Conservation (phyloP, 1,140 invertebrate genomes). For the Ridgeia piscesae region DNA sequence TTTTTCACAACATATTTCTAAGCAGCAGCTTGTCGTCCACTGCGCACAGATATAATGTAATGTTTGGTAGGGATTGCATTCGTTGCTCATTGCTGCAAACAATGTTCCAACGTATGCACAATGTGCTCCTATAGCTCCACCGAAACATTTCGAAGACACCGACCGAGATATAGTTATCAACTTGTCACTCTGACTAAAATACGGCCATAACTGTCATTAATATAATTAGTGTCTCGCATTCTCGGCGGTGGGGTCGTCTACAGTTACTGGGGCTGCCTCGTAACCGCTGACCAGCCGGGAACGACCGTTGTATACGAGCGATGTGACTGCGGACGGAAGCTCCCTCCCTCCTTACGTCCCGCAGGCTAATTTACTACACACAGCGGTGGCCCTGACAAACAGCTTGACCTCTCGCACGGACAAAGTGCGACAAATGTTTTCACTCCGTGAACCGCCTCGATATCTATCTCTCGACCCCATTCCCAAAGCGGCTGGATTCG, state of each 20-base stretch:
- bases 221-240: not conserved
- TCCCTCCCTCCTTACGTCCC: not conserved
- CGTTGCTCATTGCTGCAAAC: too few species aligned
- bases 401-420: not conserved
- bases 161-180: not conserved
- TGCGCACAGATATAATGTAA: too few species aligned
- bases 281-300: not conserved
- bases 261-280: not conserved
- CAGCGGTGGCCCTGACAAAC: not conserved
- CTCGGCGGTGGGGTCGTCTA: not conserved
- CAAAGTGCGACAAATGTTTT: slow-evolving; percentile 5
- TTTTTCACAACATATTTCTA: too few species aligned
- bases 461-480: not conserved
- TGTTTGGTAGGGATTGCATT: too few species aligned
- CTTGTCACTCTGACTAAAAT: not conserved
- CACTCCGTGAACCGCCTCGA: not conserved
- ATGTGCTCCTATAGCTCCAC: too few species aligned
- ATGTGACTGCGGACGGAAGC: not conserved
- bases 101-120: too few species aligned
- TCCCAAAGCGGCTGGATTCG: not conserved
- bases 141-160: not conserved
- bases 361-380: not conserved
- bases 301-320: not conserved
- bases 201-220: not conserved
- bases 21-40: too few species aligned